These are phyloP conservation scores for Glossosoma conforme DNA, from an alignment of 1,140 invertebrate species.

Conservation along the genomic window DNA sequence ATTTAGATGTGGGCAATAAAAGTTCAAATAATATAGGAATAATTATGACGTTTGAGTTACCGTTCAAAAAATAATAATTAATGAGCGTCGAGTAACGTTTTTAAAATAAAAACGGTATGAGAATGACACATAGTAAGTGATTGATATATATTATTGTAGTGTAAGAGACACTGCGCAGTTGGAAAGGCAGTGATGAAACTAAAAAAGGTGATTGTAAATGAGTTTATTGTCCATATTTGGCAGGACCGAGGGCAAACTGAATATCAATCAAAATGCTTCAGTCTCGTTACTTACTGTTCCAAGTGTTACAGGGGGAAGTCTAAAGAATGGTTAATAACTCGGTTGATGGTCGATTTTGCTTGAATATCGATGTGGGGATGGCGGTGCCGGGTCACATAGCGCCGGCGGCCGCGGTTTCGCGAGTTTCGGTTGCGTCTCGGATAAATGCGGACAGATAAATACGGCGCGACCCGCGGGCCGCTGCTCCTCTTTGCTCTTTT, in stretches of 20 bases:
- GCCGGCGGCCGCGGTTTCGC: constrained; percentile 5
- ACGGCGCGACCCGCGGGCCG: no score
- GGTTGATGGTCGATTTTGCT: constrained; percentile 6
- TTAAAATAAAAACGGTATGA: background rate
- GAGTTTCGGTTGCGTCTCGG: no score
- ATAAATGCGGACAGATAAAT: constrained; percentile 23
- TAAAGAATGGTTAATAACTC: constrained; percentile 7
- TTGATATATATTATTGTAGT: constrained; percentile 6
- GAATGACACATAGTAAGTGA: constrained; percentile 21
- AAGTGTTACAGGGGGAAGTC: background rate
- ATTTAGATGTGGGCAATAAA: no score
- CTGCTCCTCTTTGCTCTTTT: constrained; percentile 18
- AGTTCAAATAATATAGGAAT: no score
- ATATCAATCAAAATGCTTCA: constrained; percentile 16
- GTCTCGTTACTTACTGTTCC: constrained; percentile 10
- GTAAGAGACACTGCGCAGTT: constrained; percentile 20
- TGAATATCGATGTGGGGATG: no score
- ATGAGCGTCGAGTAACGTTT: background rate
- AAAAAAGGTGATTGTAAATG: constrained; percentile 5
- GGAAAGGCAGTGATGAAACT: background rate
- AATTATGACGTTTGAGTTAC: background rate
- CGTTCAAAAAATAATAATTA: background rate
- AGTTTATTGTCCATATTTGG: constrained; percentile 22
- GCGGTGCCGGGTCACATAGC: constrained; percentile 20
- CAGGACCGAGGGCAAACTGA: constrained; percentile 14